Evolutionary conservation across 2,113 vertebrate genomes (phyloP), one percentile per base, ranked within the genome.

Genomic region (Chinchilla lanigera): DNA sequence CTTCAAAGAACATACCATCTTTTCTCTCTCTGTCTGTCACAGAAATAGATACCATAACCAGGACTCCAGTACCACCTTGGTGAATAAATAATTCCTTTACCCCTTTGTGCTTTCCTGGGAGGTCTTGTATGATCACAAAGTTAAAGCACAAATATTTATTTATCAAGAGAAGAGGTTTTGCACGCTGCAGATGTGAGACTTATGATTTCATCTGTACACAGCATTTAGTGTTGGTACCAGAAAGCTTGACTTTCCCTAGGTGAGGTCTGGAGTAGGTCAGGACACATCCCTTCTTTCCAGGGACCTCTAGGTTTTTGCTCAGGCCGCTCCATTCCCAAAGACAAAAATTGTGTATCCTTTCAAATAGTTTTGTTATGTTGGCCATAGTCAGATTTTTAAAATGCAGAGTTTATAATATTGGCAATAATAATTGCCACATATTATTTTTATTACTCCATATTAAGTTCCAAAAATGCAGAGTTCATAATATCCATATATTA

Each of bases 1-100:
- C 50, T 89, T 93, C 86, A 89, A 97, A 86, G n/a, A 71, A 60
- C 2, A 26, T 52, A 80, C n/a, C 75, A 24, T 78, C 26, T 47
- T 73, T 81, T 44, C 35, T 28, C 75, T 65, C 65, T 91, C 54
- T 91, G 38, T 81, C 17, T 61, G n/a, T 63, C 60, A 71, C 12
- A 61, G 41, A 86, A 83, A 87, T 19, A 86, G 10, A 20, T 63
- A 14, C 19, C 84, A 22, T 10, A 89, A 73, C 28, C 26, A 63
- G 11, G 17, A 89, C 75, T 82, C 93, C 12, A 77, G 3, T 41
- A 54, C 22, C 13, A 84, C 56, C 60, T 65, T 81, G 28, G 73
- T 67, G 30, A 61, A 85, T 75, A 85, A 75, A 3, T 63, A 9
- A 11, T 65, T 33, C 38, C 22, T 90, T 54, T 12, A 60, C 9